Evolutionary conservation across 2,113 vertebrate genomes (phyloP), one percentile per base, ranked within the genome.

Genomic region (Neolamprologus fasciatus): DNA sequence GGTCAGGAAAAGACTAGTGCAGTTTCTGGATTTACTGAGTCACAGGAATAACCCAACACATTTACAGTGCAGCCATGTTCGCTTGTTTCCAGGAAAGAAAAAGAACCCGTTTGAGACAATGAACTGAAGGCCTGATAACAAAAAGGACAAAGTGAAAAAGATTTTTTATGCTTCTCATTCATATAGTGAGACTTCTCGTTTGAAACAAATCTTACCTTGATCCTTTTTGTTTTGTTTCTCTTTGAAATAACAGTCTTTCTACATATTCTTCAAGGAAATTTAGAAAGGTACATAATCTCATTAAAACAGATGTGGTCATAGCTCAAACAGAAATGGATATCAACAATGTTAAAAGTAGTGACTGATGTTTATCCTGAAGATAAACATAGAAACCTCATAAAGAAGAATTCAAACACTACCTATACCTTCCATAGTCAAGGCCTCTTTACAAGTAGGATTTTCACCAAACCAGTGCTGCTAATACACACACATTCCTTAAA

Each of bases 1-100:
- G 73, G 82, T 76, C 92, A 91, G 91, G 92, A 93, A 94, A 84
- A 80, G 80, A 81, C 73, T 6, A 23, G 19, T 7, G 26, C 37
- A 63, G 71, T 83, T 71, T 81, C 58, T 88, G 91, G 85, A 68
- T 63, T 23, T 23, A 88, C 68, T 91, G 86, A 93, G 83, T 93
- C 92, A 93, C 80, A 73, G 89, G 68, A 84, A 92, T 81, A 90
- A 84, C 71, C 81, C 63, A 33, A 6, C 11, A 57, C 31, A 13
- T 80, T 83, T 57, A 71, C 68, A 33, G 55, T 35, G 31, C 28
- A 23, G 37, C 71, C 71, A 50, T 76, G 42, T 83, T 40, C 4
- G 40, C 53, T 73, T 73, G 86, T 61, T 91, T 94, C 84, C 89
- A 88, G 78, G 68, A 92, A 89, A 83, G 55, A n/a, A 33, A 68